Conservation (phyloP, 2,888 invertebrate genomes). For the Sarcophaga carnaria region DNA sequence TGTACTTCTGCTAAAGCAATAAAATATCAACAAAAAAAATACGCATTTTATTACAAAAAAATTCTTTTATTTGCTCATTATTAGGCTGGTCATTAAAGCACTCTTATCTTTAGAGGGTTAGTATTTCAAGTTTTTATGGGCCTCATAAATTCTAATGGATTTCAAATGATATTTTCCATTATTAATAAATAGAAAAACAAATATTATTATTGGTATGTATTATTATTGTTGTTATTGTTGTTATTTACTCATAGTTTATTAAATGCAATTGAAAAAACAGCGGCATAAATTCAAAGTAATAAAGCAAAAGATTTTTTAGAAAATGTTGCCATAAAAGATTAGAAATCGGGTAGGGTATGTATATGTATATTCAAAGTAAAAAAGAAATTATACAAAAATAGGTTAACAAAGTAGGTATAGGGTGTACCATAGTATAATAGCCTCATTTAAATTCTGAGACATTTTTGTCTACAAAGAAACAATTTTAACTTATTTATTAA, state of each 20-base stretch:
- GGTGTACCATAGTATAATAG: too few species aligned
- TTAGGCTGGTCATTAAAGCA: neutral
- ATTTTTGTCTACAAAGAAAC: too few species aligned
- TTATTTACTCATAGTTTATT: neutral
- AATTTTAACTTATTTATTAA: too few species aligned
- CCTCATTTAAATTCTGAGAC: too few species aligned
- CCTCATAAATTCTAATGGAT: slow-evolving; percentile 1
- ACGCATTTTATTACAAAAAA: neutral
- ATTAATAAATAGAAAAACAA: slow-evolving; percentile 8
- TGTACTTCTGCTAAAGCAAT: too few species aligned
- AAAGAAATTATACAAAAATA: too few species aligned
- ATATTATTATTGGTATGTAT: neutral
- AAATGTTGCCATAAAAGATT: neutral
- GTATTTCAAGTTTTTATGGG: neutral
- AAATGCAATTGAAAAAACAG: neutral
- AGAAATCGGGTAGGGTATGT: too few species aligned
- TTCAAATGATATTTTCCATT: neutral
- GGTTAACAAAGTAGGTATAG: too few species aligned
- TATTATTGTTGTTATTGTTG: neutral
- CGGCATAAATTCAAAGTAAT: neutral
- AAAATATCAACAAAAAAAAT: neutral
- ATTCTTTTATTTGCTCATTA: neutral
- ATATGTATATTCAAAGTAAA: too few species aligned
- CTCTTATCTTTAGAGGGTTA: slow-evolving; percentile 11
- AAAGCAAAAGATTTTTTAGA: neutral